phyloP scores from a whole-genome alignment of 2,888 invertebrate species.

The Eupithecia vulgata region DNA sequence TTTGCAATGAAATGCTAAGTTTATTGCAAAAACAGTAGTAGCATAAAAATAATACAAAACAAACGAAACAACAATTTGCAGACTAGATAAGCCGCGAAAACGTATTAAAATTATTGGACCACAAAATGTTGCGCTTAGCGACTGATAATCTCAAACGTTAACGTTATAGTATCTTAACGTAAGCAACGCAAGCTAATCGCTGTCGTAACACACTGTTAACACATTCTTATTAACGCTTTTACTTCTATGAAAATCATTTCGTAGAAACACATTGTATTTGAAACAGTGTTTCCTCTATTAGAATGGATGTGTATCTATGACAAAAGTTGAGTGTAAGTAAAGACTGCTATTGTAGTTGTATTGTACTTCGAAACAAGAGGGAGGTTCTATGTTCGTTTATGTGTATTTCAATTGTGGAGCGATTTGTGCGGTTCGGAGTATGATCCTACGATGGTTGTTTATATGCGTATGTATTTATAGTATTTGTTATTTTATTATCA shows the following conservation, averaged over 20 bases:
- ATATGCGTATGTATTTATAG: too few species aligned
- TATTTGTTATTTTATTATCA: too few species aligned
- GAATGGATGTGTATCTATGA: not conserved
- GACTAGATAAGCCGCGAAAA: constrained; percentile 26
- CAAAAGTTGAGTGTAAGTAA: not conserved
- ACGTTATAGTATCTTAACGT: constrained; percentile 16
- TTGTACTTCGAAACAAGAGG: too few species aligned
- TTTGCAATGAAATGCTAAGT: not conserved
- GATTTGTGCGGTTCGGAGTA: too few species aligned
- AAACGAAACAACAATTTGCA: constrained; percentile 22
- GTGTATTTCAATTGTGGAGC: too few species aligned
- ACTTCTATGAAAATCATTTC: constrained; percentile 19
- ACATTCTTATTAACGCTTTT: constrained; percentile 15
- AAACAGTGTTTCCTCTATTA: constrained; percentile 10
- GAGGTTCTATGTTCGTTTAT: too few species aligned
- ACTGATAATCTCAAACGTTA: constrained; percentile 13
- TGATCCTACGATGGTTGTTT: too few species aligned
- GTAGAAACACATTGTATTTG: constrained; percentile 14
- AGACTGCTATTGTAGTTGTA: not conserved
- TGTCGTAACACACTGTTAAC: constrained; percentile 6
- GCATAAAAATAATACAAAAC: constrained; percentile 4
- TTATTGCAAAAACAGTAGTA: not conserved
- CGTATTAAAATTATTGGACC: constrained; percentile 41
- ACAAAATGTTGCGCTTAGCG: constrained; percentile 35
- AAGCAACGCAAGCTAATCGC: constrained; percentile 15